A percentile compares a stretch with the other conserved stretches of the same genome.
Evolutionary conservation across 2,888 invertebrate species (phyloP).

Genomic region (Athalia cordata): DNA sequence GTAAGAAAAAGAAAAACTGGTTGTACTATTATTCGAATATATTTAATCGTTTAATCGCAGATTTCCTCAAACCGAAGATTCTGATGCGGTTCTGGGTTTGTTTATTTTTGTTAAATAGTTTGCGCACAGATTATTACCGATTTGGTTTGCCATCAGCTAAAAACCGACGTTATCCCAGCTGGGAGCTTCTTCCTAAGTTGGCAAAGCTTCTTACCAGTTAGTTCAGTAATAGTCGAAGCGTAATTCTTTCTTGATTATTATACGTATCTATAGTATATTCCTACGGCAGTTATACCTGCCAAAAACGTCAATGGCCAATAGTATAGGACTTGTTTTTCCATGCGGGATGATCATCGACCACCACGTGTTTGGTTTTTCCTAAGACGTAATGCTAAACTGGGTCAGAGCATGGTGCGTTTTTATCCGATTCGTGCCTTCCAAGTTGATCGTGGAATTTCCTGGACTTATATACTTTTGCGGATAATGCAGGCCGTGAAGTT

Average conservation of each 20-base stretch:
- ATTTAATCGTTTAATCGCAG: constrained; percentile 39
- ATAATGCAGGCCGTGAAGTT: not conserved
- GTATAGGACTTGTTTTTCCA: constrained; percentile 21
- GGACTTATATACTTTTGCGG: not conserved
- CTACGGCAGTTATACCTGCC: constrained; percentile 11
- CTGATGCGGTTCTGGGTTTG: constrained; percentile 6
- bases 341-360: constrained; percentile 23
- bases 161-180: constrained; percentile 9
- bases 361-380: constrained; percentile 40
- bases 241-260: constrained; percentile 1
- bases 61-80: constrained; percentile 14
- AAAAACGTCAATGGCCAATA: constrained; percentile 4
- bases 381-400: constrained; percentile 40
- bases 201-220: constrained; percentile 36
- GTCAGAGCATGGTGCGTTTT: constrained; percentile 14
- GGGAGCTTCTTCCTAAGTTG: constrained; percentile 11
- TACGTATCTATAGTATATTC: not conserved
- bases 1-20: not conserved
- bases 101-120: constrained; percentile 40
- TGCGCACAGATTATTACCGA: constrained; percentile 28
- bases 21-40: not conserved
- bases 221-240: constrained; percentile 2
- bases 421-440: constrained; percentile 30
- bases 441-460: constrained; percentile 23
- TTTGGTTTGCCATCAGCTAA: not conserved